Evolutionary conservation across 2,888 invertebrate genomes (phyloP), one percentile per base, ranked within the genome.

Genomic region (Paralinhomoeus sp.): DNA sequence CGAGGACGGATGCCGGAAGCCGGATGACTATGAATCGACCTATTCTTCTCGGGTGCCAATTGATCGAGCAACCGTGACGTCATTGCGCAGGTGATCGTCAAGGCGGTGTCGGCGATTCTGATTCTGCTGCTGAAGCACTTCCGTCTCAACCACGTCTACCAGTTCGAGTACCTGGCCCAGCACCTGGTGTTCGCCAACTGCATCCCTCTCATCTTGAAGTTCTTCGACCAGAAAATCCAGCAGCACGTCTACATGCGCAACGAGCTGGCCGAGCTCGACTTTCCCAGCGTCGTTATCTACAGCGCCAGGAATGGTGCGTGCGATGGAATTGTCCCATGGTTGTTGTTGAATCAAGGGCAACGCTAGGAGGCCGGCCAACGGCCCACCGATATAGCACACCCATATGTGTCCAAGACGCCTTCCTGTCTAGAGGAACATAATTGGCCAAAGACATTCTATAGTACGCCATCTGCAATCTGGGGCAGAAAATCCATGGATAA

Each of bases 171-270:
- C 62, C 84, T 93, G 78, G 84, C 87, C 1, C 91, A 97, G 66
- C 91, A 97, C 68, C 71, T 97, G 53, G 89, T 97, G 13, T 93
- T 93, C 68, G 93, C 93, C 47, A 97, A 97, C 64, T 97, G 93
- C 62, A 89, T 99, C 65, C 97, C 97, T 0, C 69, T 97, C 48
- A 84, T 97, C 21, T 70, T 99, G 44, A 97, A 97, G 64, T 97
- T 97, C 68, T 83, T 99, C 64, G 99, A 97, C 67, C 93, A 97
- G 66, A 87, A 91, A 59, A 87, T 93, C 50, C 74, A 81, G 65
- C 77, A 79, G 41, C 91, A 91, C 67, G 41, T 41, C 13, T 35
- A 35, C 15, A 31, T 20, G 27, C n/a, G 40, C 5, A 27, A 40
- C 24, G 40, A 35, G 48, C 48, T 61, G 34, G 61, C 62, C 58